Conservation (phyloP, 2,888 invertebrate species). For the Isotomurus palustris region DNA sequence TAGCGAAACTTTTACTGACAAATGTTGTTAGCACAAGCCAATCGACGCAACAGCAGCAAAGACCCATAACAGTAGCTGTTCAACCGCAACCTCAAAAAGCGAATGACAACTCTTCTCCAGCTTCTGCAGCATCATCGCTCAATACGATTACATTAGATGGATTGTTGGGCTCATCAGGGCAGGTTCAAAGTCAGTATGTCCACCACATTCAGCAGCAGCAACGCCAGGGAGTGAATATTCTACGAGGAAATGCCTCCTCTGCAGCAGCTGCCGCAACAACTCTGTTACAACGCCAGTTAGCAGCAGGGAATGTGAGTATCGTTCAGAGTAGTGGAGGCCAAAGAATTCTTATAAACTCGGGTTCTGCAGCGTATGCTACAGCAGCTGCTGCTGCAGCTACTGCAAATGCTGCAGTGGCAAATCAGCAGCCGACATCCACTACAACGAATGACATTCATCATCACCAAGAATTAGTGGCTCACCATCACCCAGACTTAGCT, state of each 20-base stretch:
- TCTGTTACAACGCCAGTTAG: slow-evolving; percentile 20
- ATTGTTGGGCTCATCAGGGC: slow-evolving; percentile 11
- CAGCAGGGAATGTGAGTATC: slow-evolving; percentile 29
- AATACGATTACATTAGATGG: slow-evolving; percentile 44
- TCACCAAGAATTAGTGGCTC: slow-evolving; percentile 40
- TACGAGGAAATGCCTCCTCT: not conserved
- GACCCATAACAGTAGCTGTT: slow-evolving; percentile 44
- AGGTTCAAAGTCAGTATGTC: not conserved
- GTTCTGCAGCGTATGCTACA: no score
- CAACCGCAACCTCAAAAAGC: slow-evolving; percentile 41
- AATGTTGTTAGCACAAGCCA: slow-evolving; percentile 15
- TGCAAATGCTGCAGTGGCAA: slow-evolving; percentile 22
- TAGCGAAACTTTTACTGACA: slow-evolving; percentile 29
- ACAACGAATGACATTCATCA: slow-evolving; percentile 17
- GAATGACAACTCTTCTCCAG: not conserved
- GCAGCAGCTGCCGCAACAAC: not conserved
- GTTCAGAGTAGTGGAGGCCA: slow-evolving; percentile 23
- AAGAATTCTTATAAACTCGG: slow-evolving; percentile 23
- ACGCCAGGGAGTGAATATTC: not conserved
- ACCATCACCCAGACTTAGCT: slow-evolving; percentile 33
- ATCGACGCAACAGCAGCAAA: slow-evolving; percentile 13
- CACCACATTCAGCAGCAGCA: not conserved
- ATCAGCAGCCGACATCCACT: slow-evolving; percentile 9
- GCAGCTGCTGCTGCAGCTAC: no score
- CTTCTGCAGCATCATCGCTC: slow-evolving; percentile 26